Evolutionary conservation across 2,888 invertebrate species (phyloP).

Genomic region (Drosophila hamatofila): DNA sequence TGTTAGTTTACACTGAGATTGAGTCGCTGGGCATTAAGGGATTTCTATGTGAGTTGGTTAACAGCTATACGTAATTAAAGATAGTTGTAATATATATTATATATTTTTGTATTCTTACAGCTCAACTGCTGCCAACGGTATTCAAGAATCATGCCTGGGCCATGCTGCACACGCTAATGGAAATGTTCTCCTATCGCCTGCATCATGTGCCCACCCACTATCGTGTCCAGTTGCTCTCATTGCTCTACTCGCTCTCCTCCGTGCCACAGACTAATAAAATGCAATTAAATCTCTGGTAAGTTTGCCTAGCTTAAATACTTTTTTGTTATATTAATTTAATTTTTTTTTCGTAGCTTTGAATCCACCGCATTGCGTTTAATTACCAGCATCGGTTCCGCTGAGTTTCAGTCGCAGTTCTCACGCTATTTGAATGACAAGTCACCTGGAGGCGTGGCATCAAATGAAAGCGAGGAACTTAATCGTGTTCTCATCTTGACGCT

Average conservation of each 20-base stretch:
- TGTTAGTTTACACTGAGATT: slow-evolving; percentile 97
- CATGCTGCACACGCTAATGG: slow-evolving; percentile 96
- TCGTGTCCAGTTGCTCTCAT: slow-evolving; percentile 95
- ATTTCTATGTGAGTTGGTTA: slow-evolving; percentile 90
- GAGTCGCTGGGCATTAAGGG: slow-evolving; percentile 98
- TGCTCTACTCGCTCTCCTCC: slow-evolving; percentile 95
- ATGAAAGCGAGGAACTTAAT: slow-evolving; percentile 98
- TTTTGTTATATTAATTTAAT: neutral
- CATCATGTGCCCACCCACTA: slow-evolving; percentile 99
- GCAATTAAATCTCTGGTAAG: slow-evolving; percentile 95
- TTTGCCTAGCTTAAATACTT: neutral
- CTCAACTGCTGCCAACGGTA: slow-evolving; percentile 94
- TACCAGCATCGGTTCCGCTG: slow-evolving; percentile 95
- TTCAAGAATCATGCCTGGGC: slow-evolving; percentile 98
- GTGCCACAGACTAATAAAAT: slow-evolving; percentile 98
- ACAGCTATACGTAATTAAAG: neutral
- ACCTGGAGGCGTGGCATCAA: slow-evolving; percentile 89
- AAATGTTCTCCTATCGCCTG: slow-evolving; percentile 98
- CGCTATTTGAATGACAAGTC: slow-evolving; percentile 96
- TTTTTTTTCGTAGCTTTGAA: slow-evolving; percentile 88
- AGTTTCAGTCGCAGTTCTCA: slow-evolving; percentile 97
- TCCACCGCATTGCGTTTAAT: slow-evolving; percentile 94
- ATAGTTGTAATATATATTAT: neutral
- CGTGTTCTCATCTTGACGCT: slow-evolving; percentile 96
- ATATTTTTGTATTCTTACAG: slow-evolving; percentile 83